Conservation (phyloP, 2,888 invertebrate species). For the Argyresthia goedartella region DNA sequence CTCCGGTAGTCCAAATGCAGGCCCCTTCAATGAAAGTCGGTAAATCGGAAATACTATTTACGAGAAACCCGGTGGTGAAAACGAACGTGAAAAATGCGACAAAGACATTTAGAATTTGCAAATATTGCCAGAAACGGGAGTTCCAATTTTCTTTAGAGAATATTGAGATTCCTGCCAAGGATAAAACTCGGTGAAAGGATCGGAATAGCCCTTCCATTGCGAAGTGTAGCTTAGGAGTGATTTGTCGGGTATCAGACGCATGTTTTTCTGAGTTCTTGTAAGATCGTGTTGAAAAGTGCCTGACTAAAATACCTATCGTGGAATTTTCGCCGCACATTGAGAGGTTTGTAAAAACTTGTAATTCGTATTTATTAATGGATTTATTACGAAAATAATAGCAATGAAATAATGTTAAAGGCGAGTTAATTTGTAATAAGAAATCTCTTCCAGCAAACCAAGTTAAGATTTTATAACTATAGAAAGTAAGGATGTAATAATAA, state of each 20-base stretch:
- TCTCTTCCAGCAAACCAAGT: too few species aligned
- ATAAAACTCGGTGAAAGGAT: conserved; percentile 38
- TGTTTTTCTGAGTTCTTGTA: conserved; percentile 20
- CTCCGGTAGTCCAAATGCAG: conserved; percentile 53
- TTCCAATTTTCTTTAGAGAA: conserved; percentile 37
- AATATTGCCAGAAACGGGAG: conserved; percentile 31
- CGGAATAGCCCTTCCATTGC: conserved; percentile 40
- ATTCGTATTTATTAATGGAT: too few species aligned
- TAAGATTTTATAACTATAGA: too few species aligned
- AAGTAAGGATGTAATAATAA: too few species aligned
- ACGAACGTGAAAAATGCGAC: conserved; percentile 38
- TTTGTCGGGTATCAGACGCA: conserved; percentile 15
- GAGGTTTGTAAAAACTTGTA: too few species aligned
- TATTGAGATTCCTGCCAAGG: conserved; percentile 41
- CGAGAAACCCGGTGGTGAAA: conserved; percentile 43
- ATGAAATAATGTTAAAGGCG: too few species aligned
- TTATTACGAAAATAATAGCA: too few species aligned
- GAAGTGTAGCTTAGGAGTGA: conserved; percentile 12
- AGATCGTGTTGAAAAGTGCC: conserved; percentile 13
- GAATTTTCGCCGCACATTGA: too few species aligned
- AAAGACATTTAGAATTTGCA: conserved; percentile 40
- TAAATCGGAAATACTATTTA: conserved; percentile 26
- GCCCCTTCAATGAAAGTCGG: conserved; percentile 46
- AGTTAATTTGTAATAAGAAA: too few species aligned
- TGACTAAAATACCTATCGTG: neutral